Percentiles rank a stretch among this genome's conserved stretches.
Conservation (phyloP, 2,888 invertebrate species). For the Tipula helvola region DNA sequence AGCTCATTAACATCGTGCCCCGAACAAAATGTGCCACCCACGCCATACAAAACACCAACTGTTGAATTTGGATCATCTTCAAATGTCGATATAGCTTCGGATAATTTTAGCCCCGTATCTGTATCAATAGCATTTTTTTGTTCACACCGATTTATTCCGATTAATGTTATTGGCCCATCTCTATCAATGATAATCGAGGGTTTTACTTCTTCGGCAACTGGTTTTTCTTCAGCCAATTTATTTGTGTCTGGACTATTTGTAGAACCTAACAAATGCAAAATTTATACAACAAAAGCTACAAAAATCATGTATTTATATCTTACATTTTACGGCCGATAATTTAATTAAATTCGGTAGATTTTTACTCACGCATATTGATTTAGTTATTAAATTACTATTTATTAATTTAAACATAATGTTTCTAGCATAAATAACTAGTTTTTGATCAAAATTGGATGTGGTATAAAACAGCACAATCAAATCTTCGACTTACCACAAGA, state of each 20-base stretch:
- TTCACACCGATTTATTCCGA: conserved; percentile 78
- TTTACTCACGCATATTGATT: background rate
- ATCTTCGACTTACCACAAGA: background rate
- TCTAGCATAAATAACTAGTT: background rate
- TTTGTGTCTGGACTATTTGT: background rate
- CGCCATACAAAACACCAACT: conserved; percentile 74
- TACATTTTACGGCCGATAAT: background rate
- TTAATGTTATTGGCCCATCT: conserved; percentile 52
- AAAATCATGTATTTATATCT: too few species aligned
- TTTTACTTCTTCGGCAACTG: background rate
- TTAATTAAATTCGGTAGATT: background rate
- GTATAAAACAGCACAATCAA: background rate
- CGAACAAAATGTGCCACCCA: conserved; percentile 88
- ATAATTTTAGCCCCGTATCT: conserved; percentile 52
- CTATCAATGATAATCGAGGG: conserved; percentile 40
- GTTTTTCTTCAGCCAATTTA: background rate
- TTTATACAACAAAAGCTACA: background rate
- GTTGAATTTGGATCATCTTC: conserved; percentile 58
- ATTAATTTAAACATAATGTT: background rate
- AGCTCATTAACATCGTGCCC: conserved; percentile 81
- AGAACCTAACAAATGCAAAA: background rate
- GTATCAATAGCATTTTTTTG: conserved; percentile 74
- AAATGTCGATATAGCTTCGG: conserved; percentile 61
- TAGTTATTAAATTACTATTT: background rate
- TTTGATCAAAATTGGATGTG: background rate